These are phyloP conservation scores for Donacobius atricapilla DNA, from an alignment of 2,113 vertebrate species.

Conservation along the genomic window DNA sequence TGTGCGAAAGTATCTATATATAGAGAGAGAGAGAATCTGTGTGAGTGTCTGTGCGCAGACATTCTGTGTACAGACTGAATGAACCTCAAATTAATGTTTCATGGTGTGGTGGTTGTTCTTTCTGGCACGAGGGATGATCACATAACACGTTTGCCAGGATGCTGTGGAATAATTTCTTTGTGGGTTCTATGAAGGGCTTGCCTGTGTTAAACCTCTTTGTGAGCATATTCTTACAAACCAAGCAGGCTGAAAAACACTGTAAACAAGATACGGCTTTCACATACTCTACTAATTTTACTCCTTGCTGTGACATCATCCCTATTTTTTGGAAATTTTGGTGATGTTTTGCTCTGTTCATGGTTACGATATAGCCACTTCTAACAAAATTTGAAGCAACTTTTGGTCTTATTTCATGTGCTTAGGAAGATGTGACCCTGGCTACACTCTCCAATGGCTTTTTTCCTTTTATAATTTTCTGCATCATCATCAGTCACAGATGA, in stretches of 20 bases:
- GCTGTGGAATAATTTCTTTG: not conserved
- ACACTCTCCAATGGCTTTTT: not conserved
- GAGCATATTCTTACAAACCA: not conserved
- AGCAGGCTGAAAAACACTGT: not conserved
- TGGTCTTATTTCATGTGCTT: not conserved
- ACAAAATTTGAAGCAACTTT: not conserved
- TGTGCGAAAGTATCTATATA: not conserved
- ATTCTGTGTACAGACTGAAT: not conserved
- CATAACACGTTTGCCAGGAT: not conserved
- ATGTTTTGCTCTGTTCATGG: not conserved
- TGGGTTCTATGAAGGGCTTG: not conserved
- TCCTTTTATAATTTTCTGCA: not conserved
- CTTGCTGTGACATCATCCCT: not conserved
- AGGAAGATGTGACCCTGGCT: not conserved
- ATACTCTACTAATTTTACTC: not conserved
- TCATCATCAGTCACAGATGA: not conserved
- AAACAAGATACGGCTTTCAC: not conserved
- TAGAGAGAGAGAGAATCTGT: accelerated
- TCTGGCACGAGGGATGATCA: not conserved
- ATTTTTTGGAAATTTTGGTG: not conserved
- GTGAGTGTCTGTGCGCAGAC: not conserved
- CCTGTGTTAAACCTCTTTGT: not conserved
- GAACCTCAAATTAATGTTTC: not conserved
- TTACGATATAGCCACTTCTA: not conserved
- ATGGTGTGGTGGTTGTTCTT: not conserved